Evolutionary conservation across 1,140 invertebrate genomes (phyloP), one percentile per base, ranked within the genome.

Genomic region (Pseudomyrmex sp.): DNA sequence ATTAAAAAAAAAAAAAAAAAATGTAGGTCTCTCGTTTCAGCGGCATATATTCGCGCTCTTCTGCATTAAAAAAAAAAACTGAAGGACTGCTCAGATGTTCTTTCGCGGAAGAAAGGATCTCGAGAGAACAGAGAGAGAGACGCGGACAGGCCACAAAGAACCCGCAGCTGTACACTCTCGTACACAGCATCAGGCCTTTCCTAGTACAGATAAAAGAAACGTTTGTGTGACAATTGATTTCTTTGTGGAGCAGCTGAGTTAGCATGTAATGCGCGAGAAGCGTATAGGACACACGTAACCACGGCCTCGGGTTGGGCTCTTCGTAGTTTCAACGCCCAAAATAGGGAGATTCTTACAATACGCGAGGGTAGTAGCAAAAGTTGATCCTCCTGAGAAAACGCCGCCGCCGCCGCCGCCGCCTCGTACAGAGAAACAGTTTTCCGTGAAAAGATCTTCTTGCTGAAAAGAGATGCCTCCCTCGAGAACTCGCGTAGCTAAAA

Each of bases 311-410:
- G 18, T 46, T 26, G 76, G 52, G 18, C 2, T 18, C 65, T 69
- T 69, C 13, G 66, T 61, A 44, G 44, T 70, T 69, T 69, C n/a
- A n/a, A 18, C 50, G 44, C 35, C 9, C 12, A 2, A 9, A n/a
- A 35, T 23, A 18, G 12, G 52, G 46, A 12, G 46, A 18, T 68
- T 4, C 56, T 26, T 82, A 89, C 89, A 89, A 90, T 85, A 73
- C 13, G 63, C 66, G 63, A 52, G 59, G 61, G 54, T 58, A 85
- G 82, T 58, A 85, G 83, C 82, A 85, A 86, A 63, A 83, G 83
- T 83, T 83, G 75, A 89, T 87, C 84, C 86, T 88, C 79, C 68
- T 85, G 85, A 85, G 86, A 90, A 88, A 86, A 54, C 68, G 48
- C 7, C n/a, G 23, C 1, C 13, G 18, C 15, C 35, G 26, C 18